Conservation (phyloP, 2,797 vertebrate species). For the Danio kyathit region DNA sequence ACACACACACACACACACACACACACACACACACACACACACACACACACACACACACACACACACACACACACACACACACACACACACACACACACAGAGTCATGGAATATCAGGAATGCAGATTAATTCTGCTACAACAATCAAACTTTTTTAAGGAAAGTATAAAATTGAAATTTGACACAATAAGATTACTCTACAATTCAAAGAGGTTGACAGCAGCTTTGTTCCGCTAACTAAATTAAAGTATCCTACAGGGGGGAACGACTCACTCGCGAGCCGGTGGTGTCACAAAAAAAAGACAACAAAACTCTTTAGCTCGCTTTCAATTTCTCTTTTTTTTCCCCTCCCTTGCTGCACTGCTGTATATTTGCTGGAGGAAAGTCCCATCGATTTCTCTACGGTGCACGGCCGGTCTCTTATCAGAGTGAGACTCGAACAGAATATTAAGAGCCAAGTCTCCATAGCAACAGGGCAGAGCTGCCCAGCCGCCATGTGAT, state of each 20-base stretch:
- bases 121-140: background rate
- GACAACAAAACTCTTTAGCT: slow-evolving; percentile 40
- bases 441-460: slow-evolving; percentile 84
- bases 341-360: slow-evolving; percentile 44
- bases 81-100: background rate
- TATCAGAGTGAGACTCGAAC: slow-evolving; percentile 72
- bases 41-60: background rate
- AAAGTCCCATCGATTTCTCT: slow-evolving; percentile 77
- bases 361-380: slow-evolving; percentile 62
- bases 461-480: slow-evolving; percentile 80
- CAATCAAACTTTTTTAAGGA: background rate
- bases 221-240: slow-evolving; percentile 31
- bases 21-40: background rate
- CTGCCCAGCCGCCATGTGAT: slow-evolving; percentile 70
- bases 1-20: background rate
- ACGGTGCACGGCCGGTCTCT: slow-evolving; percentile 64
- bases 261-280: slow-evolving; percentile 21
- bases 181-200: slow-evolving; percentile 22
- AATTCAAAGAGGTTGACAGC: slow-evolving; percentile 14
- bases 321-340: slow-evolving; percentile 42
- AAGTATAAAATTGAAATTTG: background rate
- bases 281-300: slow-evolving; percentile 35
- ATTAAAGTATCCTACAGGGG: slow-evolving; percentile 13
- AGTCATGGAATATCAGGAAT: background rate
- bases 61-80: background rate